These are phyloP conservation scores for Sander lucioperca DNA, from an alignment of 2,113 vertebrate species.

Conservation along the genomic window DNA sequence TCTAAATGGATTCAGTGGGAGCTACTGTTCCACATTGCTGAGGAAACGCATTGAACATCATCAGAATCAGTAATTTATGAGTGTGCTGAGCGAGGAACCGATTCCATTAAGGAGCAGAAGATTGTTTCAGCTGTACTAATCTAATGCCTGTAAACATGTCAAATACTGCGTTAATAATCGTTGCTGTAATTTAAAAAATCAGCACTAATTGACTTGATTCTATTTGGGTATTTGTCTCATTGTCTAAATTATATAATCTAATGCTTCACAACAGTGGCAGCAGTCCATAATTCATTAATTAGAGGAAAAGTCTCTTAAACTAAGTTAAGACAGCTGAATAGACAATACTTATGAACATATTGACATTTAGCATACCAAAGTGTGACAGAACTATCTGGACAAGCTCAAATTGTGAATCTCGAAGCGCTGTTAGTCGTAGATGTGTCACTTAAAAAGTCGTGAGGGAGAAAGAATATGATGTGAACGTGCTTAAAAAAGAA, in stretches of 20 bases:
- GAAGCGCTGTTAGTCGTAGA: neutral
- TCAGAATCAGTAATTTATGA: constrained; percentile 5
- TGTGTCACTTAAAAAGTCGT: neutral
- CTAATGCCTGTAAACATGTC: constrained; percentile 34
- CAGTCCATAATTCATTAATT: neutral
- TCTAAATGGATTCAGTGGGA: neutral
- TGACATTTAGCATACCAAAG: neutral
- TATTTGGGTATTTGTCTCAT: constrained; percentile 21
- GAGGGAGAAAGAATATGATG: neutral
- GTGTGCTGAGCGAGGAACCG: neutral
- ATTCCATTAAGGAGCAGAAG: constrained; percentile 20
- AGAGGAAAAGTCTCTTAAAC: neutral
- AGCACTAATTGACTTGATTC: constrained; percentile 27
- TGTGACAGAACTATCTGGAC: neutral
- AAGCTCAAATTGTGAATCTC: neutral
- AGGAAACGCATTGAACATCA: neutral
- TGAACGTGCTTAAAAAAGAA: no score
- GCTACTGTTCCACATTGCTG: neutral
- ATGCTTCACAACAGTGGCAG: neutral
- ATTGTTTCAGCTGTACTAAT: constrained; percentile 27
- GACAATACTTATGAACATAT: neutral
- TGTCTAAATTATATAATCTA: constrained; percentile 1
- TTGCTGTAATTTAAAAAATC: constrained; percentile 11
- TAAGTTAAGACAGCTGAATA: neutral
- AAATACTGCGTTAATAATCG: constrained; percentile 44